Percentiles rank a stretch among this genome's conserved stretches.
phyloP scores from a whole-genome alignment of 2,888 invertebrate genomes.

The Micropterix aruncella region DNA sequence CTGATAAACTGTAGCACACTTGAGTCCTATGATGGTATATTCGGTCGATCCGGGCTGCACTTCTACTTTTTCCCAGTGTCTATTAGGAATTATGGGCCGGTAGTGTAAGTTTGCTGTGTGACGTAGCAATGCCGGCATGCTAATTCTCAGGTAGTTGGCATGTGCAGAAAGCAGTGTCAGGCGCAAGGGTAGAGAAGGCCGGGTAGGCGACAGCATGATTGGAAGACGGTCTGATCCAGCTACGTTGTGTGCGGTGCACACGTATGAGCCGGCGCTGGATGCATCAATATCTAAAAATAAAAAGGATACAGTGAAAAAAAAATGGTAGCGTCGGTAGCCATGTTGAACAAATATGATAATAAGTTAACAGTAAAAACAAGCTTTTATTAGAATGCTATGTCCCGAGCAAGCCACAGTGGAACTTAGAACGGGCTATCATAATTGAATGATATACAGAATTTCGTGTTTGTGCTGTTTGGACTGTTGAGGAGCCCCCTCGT shows the following conservation, averaged over 20 bases:
- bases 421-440: no score
- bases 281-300: neutral
- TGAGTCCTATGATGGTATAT: neutral
- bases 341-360: no score
- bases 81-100: neutral
- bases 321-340: no score
- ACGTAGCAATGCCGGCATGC: neutral
- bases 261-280: neutral
- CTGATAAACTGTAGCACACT: neutral
- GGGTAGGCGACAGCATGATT: neutral
- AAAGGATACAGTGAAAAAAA: no score
- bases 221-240: neutral
- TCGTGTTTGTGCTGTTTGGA: no score
- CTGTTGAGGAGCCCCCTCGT: no score
- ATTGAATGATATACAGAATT: no score
- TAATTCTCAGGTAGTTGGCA: neutral
- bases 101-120: neutral
- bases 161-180: neutral
- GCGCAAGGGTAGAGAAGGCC: neutral
- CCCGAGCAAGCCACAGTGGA: no score
- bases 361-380: no score
- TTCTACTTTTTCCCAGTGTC: neutral
- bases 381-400: no score
- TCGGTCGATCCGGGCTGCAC: neutral
- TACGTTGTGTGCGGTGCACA: neutral